A percentile compares a stretch with the other conserved stretches of the same genome.
These are phyloP conservation scores for Paralvinella palmiformis DNA, from an alignment of 1,140 invertebrate species.

Conservation along the genomic window DNA sequence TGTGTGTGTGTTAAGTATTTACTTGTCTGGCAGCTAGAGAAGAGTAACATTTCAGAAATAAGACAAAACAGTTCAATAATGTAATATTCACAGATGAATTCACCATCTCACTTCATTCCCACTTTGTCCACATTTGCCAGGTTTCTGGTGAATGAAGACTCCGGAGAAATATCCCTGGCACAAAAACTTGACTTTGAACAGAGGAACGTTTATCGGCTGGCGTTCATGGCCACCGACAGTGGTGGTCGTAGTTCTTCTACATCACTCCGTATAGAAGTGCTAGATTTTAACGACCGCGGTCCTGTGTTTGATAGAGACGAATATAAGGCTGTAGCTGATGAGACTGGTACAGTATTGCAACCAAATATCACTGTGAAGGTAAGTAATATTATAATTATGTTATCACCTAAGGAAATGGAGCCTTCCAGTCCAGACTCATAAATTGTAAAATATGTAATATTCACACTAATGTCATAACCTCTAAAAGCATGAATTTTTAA, in stretches of 20 bases:
- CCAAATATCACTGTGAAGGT: constrained; percentile 62
- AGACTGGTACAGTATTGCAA: constrained; percentile 67
- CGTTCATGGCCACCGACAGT: constrained; percentile 10
- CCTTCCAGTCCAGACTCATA: too few species aligned
- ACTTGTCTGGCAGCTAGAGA: too few species aligned
- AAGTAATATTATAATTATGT: too few species aligned
- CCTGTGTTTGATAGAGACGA: constrained; percentile 43
- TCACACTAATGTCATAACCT: too few species aligned
- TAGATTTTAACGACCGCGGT: constrained; percentile 68
- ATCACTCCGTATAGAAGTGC: constrained; percentile 68
- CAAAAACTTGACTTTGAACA: neutral
- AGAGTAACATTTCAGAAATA: too few species aligned
- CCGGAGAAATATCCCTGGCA: neutral
- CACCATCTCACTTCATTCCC: neutral
- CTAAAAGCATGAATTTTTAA: too few species aligned
- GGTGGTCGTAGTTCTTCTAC: neutral
- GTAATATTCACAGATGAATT: neutral
- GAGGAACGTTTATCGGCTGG: neutral
- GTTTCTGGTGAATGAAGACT: neutral
- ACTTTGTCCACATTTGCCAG: neutral
- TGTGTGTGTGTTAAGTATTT: neutral
- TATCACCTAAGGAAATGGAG: too few species aligned
- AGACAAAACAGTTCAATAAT: too few species aligned
- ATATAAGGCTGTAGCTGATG: constrained; percentile 52
- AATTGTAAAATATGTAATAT: too few species aligned